Percentiles rank a stretch among this genome's conserved stretches.
phyloP scores from a whole-genome alignment of 2,113 vertebrate species.

The Apodemus sylvaticus region DNA sequence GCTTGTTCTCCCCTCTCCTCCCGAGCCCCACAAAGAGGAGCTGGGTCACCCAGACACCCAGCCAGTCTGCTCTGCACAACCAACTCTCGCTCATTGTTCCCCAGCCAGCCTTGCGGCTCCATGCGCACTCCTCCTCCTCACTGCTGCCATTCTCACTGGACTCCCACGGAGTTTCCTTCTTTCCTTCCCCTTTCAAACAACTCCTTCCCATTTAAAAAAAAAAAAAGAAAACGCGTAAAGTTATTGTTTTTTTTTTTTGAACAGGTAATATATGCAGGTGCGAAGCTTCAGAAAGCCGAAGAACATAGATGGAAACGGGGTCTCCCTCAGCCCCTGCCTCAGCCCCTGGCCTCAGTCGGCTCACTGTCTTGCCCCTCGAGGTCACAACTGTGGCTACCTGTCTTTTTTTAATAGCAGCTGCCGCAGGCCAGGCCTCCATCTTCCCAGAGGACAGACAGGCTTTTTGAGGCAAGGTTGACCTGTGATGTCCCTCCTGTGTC shows the following conservation, averaged over 20 bases:
- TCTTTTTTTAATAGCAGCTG: not conserved
- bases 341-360: too few species aligned
- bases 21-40: fast-evolving
- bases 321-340: not conserved
- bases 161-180: not conserved
- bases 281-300: not conserved
- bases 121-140: not conserved
- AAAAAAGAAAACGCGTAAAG: not conserved
- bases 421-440: not conserved
- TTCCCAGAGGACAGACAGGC: not conserved
- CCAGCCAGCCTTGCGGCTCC: not conserved
- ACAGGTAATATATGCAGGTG: not conserved
- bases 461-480: not conserved
- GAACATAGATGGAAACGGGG: not conserved
- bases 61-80: not conserved
- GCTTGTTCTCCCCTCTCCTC: fast-evolving
- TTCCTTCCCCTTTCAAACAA: slow-evolving; percentile 35
- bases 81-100: not conserved
- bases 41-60: not conserved
- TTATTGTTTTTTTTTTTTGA: not conserved
- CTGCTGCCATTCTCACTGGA: not conserved
- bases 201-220: not conserved
- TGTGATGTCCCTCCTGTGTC: fast-evolving
- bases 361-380: not conserved
- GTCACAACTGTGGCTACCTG: not conserved